Percentiles rank a stretch among this genome's conserved stretches.
These are phyloP conservation scores for Halcyon senegalensis DNA, from an alignment of 2,113 vertebrate species.

Conservation along the genomic window DNA sequence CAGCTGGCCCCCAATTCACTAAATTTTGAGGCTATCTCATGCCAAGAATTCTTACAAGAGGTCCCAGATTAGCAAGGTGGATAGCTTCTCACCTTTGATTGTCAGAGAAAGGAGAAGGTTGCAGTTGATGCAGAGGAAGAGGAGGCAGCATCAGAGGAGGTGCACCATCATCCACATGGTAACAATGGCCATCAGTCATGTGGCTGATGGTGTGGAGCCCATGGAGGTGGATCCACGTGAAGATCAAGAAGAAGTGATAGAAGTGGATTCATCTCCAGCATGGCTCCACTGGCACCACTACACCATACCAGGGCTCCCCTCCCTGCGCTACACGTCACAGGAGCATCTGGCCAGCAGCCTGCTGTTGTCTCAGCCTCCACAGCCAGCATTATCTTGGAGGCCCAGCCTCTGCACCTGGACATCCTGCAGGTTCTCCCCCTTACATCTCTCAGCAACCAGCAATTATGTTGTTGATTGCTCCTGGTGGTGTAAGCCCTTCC, in stretches of 20 bases:
- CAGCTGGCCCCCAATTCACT: background rate
- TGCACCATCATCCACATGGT: background rate
- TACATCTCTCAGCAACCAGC: background rate
- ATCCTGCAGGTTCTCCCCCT: background rate
- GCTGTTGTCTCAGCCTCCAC: rapidly evolving
- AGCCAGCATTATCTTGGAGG: background rate
- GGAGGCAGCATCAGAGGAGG: rapidly evolving
- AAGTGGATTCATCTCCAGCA: background rate
- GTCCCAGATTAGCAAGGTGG: background rate
- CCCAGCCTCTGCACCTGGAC: background rate
- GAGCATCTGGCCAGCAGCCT: background rate
- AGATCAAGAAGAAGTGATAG: background rate
- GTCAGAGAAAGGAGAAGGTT: background rate
- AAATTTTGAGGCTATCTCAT: background rate
- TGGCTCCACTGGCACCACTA: background rate
- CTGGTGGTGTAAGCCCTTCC: background rate
- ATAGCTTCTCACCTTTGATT: background rate
- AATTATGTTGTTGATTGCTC: background rate
- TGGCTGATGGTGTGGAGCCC: background rate
- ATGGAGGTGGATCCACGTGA: background rate
- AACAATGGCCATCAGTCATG: rapidly evolving
- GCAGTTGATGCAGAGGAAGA: background rate
- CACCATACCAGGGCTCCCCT: background rate
- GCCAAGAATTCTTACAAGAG: background rate
- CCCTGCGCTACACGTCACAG: background rate